These are phyloP conservation scores for Polypterus bichir DNA, from an alignment of 2,113 vertebrate genomes.

Conservation along the genomic window DNA sequence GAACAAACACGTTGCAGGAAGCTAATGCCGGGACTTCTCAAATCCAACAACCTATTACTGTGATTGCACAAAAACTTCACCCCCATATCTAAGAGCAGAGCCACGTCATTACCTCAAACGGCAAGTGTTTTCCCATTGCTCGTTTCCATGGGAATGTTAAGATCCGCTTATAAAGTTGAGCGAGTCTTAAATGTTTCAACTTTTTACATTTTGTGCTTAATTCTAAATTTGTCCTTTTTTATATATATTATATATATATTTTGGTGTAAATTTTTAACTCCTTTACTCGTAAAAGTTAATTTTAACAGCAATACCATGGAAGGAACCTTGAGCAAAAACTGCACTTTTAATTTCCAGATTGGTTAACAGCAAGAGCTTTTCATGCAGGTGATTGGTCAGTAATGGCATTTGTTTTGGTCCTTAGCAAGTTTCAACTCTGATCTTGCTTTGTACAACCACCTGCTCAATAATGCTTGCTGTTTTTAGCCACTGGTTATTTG, in stretches of 20 bases:
- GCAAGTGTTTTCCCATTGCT: constrained; percentile 4
- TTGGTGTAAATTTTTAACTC: too few species aligned
- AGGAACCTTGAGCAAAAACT: too few species aligned
- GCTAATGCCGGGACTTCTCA: constrained; percentile 3
- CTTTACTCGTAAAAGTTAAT: not conserved
- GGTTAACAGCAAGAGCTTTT: too few species aligned
- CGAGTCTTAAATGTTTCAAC: not conserved
- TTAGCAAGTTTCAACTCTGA: too few species aligned
- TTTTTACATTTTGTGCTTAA: not conserved
- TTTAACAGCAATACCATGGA: not conserved
- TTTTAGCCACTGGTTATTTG: too few species aligned
- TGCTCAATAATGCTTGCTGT: too few species aligned
- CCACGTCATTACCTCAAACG: constrained; percentile 2
- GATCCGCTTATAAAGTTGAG: not conserved
- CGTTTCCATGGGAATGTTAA: not conserved
- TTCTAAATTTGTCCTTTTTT: not conserved
- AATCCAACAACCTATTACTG: constrained; percentile 4
- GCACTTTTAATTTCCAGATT: too few species aligned
- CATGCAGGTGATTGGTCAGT: too few species aligned
- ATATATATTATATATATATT: too few species aligned
- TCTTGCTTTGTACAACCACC: too few species aligned
- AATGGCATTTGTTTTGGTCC: too few species aligned
- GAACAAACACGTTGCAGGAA: constrained; percentile 7
- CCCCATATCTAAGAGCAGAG: not conserved
- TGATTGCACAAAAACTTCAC: constrained; percentile 5